Evolutionary conservation across 2,797 vertebrate species (phyloP).

Genomic region (Basileuterus tristriatus): DNA sequence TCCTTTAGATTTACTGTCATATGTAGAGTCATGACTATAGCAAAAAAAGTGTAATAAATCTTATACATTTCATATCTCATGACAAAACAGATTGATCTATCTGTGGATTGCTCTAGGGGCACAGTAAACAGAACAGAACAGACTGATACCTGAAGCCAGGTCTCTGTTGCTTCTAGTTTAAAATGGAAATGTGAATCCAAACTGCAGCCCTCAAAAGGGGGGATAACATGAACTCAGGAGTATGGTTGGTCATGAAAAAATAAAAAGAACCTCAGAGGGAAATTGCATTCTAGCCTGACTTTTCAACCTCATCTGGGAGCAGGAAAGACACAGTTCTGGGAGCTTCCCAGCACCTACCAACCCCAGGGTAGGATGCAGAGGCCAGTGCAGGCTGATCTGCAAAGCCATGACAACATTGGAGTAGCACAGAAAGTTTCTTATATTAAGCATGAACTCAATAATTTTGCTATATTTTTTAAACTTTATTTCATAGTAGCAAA

Average conservation of each 20-base stretch:
- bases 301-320: background rate
- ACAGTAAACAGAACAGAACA: background rate
- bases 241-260: background rate
- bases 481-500: background rate
- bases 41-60: background rate
- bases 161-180: background rate
- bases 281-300: background rate
- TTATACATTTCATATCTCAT: background rate
- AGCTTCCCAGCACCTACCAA: background rate
- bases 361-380: background rate
- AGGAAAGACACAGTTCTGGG: background rate
- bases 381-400: background rate
- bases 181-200: background rate
- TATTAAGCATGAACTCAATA: background rate
- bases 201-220: background rate
- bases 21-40: background rate
- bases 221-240: background rate
- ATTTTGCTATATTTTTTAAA: background rate
- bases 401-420: background rate
- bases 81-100: background rate
- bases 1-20: background rate
- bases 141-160: background rate
- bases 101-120: background rate
- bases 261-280: rapidly evolving
- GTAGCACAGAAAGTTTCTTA: background rate